A percentile compares a stretch with the other conserved stretches of the same genome.
Conservation (phyloP, 2,888 invertebrate species). For the Apocheima hispidaria region DNA sequence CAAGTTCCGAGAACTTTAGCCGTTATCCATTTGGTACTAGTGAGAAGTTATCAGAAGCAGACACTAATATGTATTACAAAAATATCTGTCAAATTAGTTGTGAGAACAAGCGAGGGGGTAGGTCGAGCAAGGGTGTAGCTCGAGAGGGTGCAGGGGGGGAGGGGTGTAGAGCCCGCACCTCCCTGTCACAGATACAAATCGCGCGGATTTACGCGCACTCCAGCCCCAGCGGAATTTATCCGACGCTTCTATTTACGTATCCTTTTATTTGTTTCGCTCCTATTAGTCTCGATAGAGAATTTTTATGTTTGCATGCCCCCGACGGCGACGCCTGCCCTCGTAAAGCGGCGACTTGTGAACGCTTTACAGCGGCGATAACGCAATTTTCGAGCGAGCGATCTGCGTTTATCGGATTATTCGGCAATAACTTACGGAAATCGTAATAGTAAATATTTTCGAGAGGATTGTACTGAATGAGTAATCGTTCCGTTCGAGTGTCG, state of each 20-base stretch:
- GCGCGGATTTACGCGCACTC: constrained; percentile 85
- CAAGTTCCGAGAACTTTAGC: too few species aligned
- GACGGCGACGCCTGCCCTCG: constrained; percentile 76
- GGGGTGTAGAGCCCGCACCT: constrained; percentile 61
- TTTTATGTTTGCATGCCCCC: constrained; percentile 84
- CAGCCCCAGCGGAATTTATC: constrained; percentile 85
- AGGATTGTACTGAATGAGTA: constrained; percentile 70
- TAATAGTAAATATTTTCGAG: constrained; percentile 76
- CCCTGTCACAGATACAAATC: constrained; percentile 86
- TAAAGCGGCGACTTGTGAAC: constrained; percentile 83
- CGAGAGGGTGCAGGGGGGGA: constrained; percentile 22
- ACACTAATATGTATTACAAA: constrained; percentile 56
- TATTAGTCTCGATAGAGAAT: constrained; percentile 86
- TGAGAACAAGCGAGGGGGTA: constrained; percentile 53
- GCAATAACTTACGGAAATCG: constrained; percentile 73
- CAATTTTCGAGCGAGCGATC: constrained; percentile 78
- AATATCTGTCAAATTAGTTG: constrained; percentile 80
- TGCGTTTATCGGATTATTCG: constrained; percentile 80
- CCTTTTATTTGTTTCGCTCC: constrained; percentile 85
- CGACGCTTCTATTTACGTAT: constrained; percentile 84
- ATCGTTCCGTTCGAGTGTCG: constrained; percentile 53
- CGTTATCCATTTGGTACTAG: neutral
- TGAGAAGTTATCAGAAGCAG: constrained; percentile 34
- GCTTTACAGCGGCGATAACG: constrained; percentile 81
- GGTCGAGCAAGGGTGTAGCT: constrained; percentile 20